Conservation (phyloP, 2,888 invertebrate species). For the Schizaphis graminum region DNA sequence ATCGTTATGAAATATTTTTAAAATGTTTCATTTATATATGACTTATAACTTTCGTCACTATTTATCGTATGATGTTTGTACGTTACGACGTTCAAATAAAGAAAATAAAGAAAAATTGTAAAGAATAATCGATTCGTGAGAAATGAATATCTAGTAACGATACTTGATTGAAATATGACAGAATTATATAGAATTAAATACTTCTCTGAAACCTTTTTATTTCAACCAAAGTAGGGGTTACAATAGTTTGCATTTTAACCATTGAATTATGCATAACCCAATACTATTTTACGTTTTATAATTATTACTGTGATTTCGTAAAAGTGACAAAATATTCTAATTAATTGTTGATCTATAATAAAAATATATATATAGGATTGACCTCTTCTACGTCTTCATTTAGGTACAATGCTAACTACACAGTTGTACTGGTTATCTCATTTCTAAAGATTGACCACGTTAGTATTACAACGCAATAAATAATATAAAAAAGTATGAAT, state of each 20-base stretch:
- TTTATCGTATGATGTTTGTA: background rate
- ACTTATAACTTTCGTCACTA: background rate
- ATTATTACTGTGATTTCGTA: background rate
- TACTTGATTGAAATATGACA: background rate
- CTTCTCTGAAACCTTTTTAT: background rate
- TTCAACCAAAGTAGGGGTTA: background rate
- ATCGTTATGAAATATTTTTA: background rate
- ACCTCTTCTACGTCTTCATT: background rate
- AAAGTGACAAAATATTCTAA: background rate
- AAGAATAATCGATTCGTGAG: background rate
- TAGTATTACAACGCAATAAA: background rate
- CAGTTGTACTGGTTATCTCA: constrained; percentile 29
- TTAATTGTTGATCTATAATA: background rate
- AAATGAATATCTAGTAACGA: background rate
- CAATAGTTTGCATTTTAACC: background rate
- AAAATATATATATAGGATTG: background rate
- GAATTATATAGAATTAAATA: background rate
- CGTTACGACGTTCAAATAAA: background rate
- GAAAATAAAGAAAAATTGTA: background rate
- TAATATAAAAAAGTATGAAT: background rate
- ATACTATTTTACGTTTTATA: background rate
- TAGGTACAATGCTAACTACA: background rate
- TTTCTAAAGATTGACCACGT: background rate
- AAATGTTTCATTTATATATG: background rate
- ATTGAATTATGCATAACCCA: background rate